Conservation (phyloP, 2,888 invertebrate species). For the Polylopha cassiicola region DNA sequence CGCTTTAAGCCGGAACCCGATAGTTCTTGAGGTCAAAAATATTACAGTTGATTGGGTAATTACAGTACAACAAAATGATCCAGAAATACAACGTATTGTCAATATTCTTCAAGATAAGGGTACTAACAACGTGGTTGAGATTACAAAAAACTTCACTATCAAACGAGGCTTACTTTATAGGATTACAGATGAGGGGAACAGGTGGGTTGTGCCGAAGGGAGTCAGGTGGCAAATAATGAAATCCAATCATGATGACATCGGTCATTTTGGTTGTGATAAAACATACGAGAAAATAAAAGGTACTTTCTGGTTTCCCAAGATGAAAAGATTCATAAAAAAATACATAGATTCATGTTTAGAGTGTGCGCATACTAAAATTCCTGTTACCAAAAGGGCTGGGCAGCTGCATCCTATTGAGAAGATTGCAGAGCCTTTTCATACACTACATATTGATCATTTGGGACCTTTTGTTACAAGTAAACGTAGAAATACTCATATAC, state of each 20-base stretch:
- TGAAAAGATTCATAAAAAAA: constrained; percentile 22
- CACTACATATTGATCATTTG: constrained; percentile 33
- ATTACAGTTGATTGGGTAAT: constrained; percentile 1
- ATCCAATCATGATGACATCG: constrained; percentile 10
- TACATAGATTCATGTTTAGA: constrained; percentile 21
- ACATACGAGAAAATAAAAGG: constrained; percentile 22
- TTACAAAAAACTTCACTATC: background rate
- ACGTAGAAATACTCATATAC: constrained; percentile 23
- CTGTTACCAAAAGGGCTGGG: constrained; percentile 21
- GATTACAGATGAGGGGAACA: background rate
- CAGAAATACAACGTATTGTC: background rate
- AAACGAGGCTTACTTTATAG: background rate
- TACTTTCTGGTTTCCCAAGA: constrained; percentile 25
- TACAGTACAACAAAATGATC: background rate
- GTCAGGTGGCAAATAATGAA: background rate
- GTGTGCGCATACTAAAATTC: constrained; percentile 23
- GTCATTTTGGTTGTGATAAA: constrained; percentile 22
- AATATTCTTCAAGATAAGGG: background rate
- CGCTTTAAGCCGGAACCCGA: constrained; percentile 1
- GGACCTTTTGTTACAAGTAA: constrained; percentile 24
- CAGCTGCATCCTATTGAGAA: constrained; percentile 28
- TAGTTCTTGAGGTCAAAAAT: background rate
- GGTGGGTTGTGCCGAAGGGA: background rate
- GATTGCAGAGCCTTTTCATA: constrained; percentile 28
- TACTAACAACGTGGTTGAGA: background rate